Conservation (phyloP, 37 sponge, comb jelly and placozoan genomes). For the Hormiphora californensis region DNA sequence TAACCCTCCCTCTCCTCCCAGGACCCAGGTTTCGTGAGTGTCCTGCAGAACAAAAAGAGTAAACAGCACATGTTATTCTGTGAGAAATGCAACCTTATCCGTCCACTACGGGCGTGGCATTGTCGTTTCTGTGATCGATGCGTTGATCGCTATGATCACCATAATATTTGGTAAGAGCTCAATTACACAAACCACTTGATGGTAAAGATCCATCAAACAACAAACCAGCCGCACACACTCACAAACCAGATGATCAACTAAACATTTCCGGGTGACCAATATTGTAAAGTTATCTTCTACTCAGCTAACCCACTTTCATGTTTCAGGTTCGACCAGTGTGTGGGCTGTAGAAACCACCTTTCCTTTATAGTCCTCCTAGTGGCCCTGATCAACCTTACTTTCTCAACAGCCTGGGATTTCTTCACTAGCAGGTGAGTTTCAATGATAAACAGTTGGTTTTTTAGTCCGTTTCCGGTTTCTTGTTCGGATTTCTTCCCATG, state of each 20-base stretch:
- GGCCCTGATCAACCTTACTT: conserved; percentile 39
- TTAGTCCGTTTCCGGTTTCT: too few relatives aligned
- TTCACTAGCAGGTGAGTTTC: neutral
- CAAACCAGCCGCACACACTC: too few relatives aligned
- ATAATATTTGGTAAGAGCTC: conserved; percentile 32
- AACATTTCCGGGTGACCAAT: too few relatives aligned
- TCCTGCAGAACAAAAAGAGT: too few relatives aligned
- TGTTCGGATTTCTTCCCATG: too few relatives aligned
- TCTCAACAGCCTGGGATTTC: conserved; percentile 52
- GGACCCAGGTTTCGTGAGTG: too few relatives aligned
- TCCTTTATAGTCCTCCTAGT: neutral
- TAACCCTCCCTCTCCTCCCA: too few relatives aligned
- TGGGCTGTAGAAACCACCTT: conserved; percentile 22
- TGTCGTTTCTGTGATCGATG: conserved; percentile 32
- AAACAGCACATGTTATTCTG: neutral
- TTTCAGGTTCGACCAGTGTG: conserved; percentile 51
- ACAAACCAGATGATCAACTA: too few relatives aligned
- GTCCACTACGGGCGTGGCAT: neutral
- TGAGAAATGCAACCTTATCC: conserved; percentile 3
- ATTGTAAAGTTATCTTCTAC: neutral
- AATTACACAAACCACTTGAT: too few relatives aligned
- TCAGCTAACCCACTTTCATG: neutral
- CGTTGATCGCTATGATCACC: conserved; percentile 43
- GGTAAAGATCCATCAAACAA: too few relatives aligned
- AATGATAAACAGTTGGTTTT: too few relatives aligned